Base-by-base conservation (phyloP, 2,113 vertebrate genomes). In the Greenwoodochromis staneri region DNA sequence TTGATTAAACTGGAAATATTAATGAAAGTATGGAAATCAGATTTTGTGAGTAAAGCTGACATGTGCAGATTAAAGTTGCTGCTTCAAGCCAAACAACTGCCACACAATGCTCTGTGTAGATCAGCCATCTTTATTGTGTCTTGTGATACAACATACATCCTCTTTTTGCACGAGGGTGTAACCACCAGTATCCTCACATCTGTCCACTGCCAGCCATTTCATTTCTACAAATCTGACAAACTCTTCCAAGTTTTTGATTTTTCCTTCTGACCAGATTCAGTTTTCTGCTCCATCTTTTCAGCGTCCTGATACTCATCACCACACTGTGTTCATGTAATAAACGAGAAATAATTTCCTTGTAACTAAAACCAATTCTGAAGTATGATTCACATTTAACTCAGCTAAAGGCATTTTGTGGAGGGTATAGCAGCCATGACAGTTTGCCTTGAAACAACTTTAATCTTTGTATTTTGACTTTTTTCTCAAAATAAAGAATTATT, bases 201-300 rank as follows among this genome's bases (percentile, higher is more conserved):
- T 34, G 57, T 61, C 29, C 27, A 61, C 57, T 31, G 57, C 0
- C 27, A 31, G 57, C 0, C 0, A 7, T 61, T 19, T 34, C 29
- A 61, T 61, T 61, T 34, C 9, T 34, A 61, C 29, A 61, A 19
- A 3, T 61, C 24, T 2, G 7, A 14, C 24, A 27, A 57, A 57
- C 24, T 29, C 54, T 57, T 57, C 54, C 54, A 27, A 29, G 24
- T 5, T 57, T 14, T 1, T 59, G 2, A 2, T 29, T 16, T 57
- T 29, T 9, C 2, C 13, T 59, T 16, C 55, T 59, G 55, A 59
- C 55, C 27, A 59, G 55, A 5, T 59, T 29, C 24, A 59, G 55
- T 5, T 59, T 29, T 59, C 55, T 57, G 24, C 13, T 0, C 55
- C 13, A 16, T 29, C 55, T 29, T 29, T 59, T 16, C 13, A 59